Evolutionary conservation across 2,888 invertebrate genomes (phyloP).

Genomic region (Thymelicus acteon): DNA sequence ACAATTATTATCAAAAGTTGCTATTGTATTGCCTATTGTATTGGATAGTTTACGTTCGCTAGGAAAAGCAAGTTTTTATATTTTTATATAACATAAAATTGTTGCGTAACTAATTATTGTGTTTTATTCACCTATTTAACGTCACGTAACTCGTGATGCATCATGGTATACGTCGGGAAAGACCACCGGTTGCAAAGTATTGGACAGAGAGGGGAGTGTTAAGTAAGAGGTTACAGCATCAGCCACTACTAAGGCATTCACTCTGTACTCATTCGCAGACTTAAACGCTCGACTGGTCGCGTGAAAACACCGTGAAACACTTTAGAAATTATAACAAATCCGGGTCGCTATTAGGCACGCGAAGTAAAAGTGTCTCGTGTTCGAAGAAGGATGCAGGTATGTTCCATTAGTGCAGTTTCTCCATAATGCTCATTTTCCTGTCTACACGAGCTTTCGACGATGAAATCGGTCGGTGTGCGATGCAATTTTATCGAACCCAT

Average conservation of each 20-base stretch:
- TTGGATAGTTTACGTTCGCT: neutral
- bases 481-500: neutral
- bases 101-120: slow-evolving; percentile 34
- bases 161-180: slow-evolving; percentile 34
- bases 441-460: slow-evolving; percentile 49
- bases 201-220: slow-evolving; percentile 59
- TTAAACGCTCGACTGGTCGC: slow-evolving; percentile 60
- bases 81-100: slow-evolving; percentile 34
- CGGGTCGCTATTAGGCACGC: slow-evolving; percentile 61
- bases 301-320: slow-evolving; percentile 55
- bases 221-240: slow-evolving; percentile 82
- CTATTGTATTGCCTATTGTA: neutral
- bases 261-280: slow-evolving; percentile 59
- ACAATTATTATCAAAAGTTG: neutral
- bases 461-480: slow-evolving; percentile 42
- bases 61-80: slow-evolving; percentile 20
- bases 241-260: slow-evolving; percentile 64
- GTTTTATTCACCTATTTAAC: slow-evolving; percentile 44
- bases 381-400: slow-evolving; percentile 68
- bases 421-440: slow-evolving; percentile 51
- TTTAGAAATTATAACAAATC: slow-evolving; percentile 65
- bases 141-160: slow-evolving; percentile 45
- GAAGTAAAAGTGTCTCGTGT: slow-evolving; percentile 63
- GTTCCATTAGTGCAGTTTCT: slow-evolving; percentile 55
- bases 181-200: slow-evolving; percentile 31